phyloP scores from a whole-genome alignment of 1,140 invertebrate species.

The Drosophila mayri region DNA sequence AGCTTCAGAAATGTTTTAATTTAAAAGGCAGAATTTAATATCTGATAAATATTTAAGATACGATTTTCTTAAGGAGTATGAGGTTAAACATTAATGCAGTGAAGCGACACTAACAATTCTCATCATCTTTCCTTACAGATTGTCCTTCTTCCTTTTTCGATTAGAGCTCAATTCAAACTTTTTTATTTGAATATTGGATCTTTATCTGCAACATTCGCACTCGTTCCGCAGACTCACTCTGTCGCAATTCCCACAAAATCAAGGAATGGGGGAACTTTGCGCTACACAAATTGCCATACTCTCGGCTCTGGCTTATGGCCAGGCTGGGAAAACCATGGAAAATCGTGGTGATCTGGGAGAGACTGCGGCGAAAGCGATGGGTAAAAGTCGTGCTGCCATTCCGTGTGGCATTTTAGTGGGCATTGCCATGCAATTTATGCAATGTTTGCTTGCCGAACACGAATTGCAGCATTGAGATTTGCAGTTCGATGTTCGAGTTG shows the following conservation, averaged over 20 bases:
- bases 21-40: neutral
- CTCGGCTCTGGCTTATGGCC: conserved; percentile 47
- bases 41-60: neutral
- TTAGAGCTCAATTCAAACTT: conserved; percentile 30
- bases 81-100: neutral
- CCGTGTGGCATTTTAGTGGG: conserved; percentile 71
- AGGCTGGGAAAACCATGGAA: conserved; percentile 29
- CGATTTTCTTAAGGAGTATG: too few relatives aligned
- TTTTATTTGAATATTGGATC: conserved; percentile 36
- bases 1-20: neutral
- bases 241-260: conserved; percentile 40
- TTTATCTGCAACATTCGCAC: conserved; percentile 44
- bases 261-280: conserved; percentile 29
- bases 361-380: conserved; percentile 18
- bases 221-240: conserved; percentile 15
- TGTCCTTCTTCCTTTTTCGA: conserved; percentile 11
- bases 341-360: neutral
- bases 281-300: conserved; percentile 51
- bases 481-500: conserved; percentile 40
- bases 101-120: neutral
- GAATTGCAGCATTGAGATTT: conserved; percentile 49
- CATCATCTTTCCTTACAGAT: conserved; percentile 12
- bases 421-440: conserved; percentile 73
- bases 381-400: conserved; percentile 58
- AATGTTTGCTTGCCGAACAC: conserved; percentile 63